phyloP scores from a whole-genome alignment of 92 coral and sea anemone species.

The Zoanthus sociatus region DNA sequence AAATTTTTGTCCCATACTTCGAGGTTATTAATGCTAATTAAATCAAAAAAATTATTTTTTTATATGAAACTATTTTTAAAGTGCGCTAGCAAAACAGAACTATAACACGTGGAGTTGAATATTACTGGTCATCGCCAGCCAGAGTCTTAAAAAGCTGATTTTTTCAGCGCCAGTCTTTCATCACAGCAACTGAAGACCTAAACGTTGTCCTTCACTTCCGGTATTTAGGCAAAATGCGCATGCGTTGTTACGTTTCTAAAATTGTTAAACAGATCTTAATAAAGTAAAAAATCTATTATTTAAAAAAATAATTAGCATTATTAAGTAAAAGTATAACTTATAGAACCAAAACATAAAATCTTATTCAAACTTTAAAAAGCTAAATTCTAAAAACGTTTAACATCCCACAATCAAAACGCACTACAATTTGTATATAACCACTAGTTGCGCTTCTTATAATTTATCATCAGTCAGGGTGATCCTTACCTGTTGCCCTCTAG shows the following conservation, averaged over 20 bases:
- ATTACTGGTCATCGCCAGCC: too few relatives aligned
- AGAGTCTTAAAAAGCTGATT: too few relatives aligned
- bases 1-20: too few relatives aligned
- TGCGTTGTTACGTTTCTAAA: background rate
- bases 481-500: constrained; percentile 95
- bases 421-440: background rate
- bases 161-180: too few relatives aligned
- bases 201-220: too few relatives aligned
- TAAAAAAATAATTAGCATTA: background rate
- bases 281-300: background rate
- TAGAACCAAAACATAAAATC: background rate
- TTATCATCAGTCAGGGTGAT: constrained; percentile 95
- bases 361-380: background rate
- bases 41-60: too few relatives aligned
- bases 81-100: too few relatives aligned
- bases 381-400: background rate
- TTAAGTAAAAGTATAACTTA: background rate
- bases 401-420: constrained; percentile 20
- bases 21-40: too few relatives aligned
- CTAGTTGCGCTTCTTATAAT: background rate
- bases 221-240: background rate
- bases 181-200: too few relatives aligned
- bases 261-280: background rate
- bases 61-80: too few relatives aligned
- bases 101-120: too few relatives aligned